Percentiles rank a stretch among this genome's conserved stretches.
Conservation (phyloP, 2,888 invertebrate genomes). For the Xiphydria camelus region DNA sequence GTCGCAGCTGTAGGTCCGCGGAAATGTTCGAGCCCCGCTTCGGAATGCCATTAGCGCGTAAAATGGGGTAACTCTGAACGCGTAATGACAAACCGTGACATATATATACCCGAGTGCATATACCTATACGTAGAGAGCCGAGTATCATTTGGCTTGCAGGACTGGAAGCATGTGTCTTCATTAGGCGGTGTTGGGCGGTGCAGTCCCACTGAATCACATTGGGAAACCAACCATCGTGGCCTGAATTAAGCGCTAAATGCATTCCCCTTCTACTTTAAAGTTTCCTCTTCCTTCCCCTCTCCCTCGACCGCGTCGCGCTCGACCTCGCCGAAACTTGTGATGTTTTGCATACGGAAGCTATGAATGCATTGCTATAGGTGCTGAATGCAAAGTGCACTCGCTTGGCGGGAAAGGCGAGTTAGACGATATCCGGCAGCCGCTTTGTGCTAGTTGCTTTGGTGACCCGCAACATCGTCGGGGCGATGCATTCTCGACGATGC, state of each 20-base stretch:
- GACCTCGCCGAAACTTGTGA: constrained; percentile 11
- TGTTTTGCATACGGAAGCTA: constrained; percentile 46
- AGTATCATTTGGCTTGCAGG: constrained; percentile 45
- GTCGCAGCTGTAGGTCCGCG: no score
- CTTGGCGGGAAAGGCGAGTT: no score
- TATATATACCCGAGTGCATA: constrained; percentile 41
- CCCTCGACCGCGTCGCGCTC: constrained; percentile 1
- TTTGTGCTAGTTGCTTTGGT: no score
- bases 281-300: constrained; percentile 7
- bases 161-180: constrained; percentile 47
- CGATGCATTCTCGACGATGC: no score
- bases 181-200: constrained; percentile 42
- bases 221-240: constrained; percentile 42
- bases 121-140: no score
- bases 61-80: constrained; percentile 41
- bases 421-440: no score
- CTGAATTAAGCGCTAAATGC: constrained; percentile 49
- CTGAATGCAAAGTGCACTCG: constrained; percentile 27
- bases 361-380: constrained; percentile 35
- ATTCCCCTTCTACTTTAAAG: constrained; percentile 24
- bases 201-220: constrained; percentile 45
- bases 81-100: constrained; percentile 38
- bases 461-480: no score
- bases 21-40: constrained; percentile 21
- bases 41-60: constrained; percentile 36